Base-by-base conservation (phyloP, 1,140 invertebrate species). In the Trichonephila clavata region DNA sequence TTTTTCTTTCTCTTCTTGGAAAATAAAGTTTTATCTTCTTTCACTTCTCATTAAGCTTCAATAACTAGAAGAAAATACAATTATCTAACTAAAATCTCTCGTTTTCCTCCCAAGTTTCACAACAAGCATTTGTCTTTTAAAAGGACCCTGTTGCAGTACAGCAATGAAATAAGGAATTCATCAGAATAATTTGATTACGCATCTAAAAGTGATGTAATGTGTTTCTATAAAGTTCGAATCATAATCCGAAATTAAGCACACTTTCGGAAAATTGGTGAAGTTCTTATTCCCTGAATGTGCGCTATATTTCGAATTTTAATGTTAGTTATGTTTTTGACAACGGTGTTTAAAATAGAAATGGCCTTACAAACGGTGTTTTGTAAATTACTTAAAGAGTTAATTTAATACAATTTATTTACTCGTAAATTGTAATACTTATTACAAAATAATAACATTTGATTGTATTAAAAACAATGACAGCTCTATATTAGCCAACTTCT, bases 1-100 rank as follows among this genome's bases (percentile, higher is more conserved):
- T 77, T 27, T 39, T 27, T 77, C 27, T 18, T 14, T 18, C 7
- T 16, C 10, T 77, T 32, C 68, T 32, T 16, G 13, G 16, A 32
- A 27, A 27, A 27, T 32, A 32, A 77, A 77, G 27, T 77, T 77
- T 77, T 77, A 77, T 77, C 68, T 39, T 77, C 68, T 27, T 77
- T 77, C 68, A 77, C 68, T 77, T 77, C 68, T 77, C 68, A 77
- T 77, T 77, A 77, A 77, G 68, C 68, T 77, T 77, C 68, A 77
- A 77, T 77, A 77, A 77, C 68, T 77, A 24, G 18, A 77, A 77
- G 68, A 39, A 77, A 77, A 77, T 77, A 77, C 68, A 77, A 77
- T 77, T 77, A 77, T 77, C 68, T 27, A 27, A 77, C 24, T 77
- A 24, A 77, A 77, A 77, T 77, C 68, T 77, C 68, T 77, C 68